phyloP scores from a whole-genome alignment of 2,888 invertebrate species.

The Eretmocerus hayati region DNA sequence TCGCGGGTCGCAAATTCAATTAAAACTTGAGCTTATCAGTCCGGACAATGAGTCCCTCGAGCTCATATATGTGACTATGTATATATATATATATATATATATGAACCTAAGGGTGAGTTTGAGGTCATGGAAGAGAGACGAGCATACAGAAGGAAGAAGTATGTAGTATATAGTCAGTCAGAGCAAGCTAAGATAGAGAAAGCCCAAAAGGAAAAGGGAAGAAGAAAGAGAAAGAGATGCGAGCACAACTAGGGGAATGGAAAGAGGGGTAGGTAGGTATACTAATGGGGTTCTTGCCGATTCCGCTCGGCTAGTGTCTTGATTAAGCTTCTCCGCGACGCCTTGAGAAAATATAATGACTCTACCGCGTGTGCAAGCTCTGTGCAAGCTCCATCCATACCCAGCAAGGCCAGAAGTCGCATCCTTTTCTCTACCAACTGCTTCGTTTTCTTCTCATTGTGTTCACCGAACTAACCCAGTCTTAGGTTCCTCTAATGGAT shows the following conservation, averaged over 20 bases:
- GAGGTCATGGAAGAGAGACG: not conserved
- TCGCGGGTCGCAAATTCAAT: slow-evolving; percentile 43
- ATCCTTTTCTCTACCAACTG: slow-evolving; percentile 18
- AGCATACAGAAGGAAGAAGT: not conserved
- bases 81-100: not conserved
- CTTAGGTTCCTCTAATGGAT: not conserved
- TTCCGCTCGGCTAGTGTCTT: slow-evolving; percentile 45
- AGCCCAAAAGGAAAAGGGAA: slow-evolving; percentile 5
- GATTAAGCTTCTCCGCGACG: slow-evolving; percentile 45
- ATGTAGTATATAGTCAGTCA: not conserved
- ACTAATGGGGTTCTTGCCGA: slow-evolving; percentile 46
- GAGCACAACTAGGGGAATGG: slow-evolving; percentile 21
- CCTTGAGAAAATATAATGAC: slow-evolving; percentile 45
- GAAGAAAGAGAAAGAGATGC: slow-evolving; percentile 6
- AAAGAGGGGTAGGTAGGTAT: slow-evolving; percentile 26
- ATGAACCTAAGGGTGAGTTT: not conserved
- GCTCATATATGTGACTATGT: slow-evolving; percentile 8
- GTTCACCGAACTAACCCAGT: slow-evolving; percentile 4
- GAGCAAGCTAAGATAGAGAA: not conserved
- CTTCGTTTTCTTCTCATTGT: slow-evolving; percentile 11
- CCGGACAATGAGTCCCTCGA: slow-evolving; percentile 43
- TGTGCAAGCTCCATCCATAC: slow-evolving; percentile 26
- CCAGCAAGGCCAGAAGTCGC: slow-evolving; percentile 6
- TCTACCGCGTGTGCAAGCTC: slow-evolving; percentile 29
- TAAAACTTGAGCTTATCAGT: slow-evolving; percentile 46